Base-by-base conservation (phyloP, 2,113 vertebrate genomes). In the Zosterops borbonicus region DNA sequence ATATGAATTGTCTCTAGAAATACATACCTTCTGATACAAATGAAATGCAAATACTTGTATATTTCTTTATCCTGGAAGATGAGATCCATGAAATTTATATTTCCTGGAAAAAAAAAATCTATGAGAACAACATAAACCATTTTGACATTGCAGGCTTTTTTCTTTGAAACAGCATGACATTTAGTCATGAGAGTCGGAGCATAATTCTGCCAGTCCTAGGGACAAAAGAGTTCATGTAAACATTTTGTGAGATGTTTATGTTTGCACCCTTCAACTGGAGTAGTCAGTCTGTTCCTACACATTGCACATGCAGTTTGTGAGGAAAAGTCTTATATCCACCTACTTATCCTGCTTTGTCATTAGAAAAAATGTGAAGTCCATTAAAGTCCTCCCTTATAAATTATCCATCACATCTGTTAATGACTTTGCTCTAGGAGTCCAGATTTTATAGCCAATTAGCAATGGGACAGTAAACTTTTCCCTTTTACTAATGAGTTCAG, bases 371-470 rank as follows among this genome's bases (percentile, higher is more conserved):
- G 0, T 53, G 62, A 87, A 92, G 70, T 87, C 55, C 22, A 41
- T 55, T 86, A 47, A 88, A 84, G 14, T 79, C 56, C 47, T 50
- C 14, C 21, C 7, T 62, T 75, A 70, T 67, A 84, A 96, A 74
- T 87, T 88, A 49, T 73, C 62, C 20, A 33, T 80, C 42, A 69
- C 55, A 52, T 76, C 46, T 68, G 33, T 68, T 92, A 96, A 89
- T 85, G 58, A 88, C 35, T 92, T 93, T 92, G 31, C 89, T 83
- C 64, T 71, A 39, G 39, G 42, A 83, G 39, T 70, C 55, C 60
- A 87, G 42, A 37, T 83, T 88, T 96, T 93, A 75, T 70, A 71
- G 60, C 52, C 28, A 90, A 64, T 86, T 95, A 92, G 41, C 78
- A 74, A 52, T 37, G 46, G 73, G 39, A 82, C 27, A 70, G 47